Evolutionary conservation across 2,797 vertebrate genomes (phyloP), one percentile per base, ranked within the genome.

Genomic region (Silurus aristotelis): DNA sequence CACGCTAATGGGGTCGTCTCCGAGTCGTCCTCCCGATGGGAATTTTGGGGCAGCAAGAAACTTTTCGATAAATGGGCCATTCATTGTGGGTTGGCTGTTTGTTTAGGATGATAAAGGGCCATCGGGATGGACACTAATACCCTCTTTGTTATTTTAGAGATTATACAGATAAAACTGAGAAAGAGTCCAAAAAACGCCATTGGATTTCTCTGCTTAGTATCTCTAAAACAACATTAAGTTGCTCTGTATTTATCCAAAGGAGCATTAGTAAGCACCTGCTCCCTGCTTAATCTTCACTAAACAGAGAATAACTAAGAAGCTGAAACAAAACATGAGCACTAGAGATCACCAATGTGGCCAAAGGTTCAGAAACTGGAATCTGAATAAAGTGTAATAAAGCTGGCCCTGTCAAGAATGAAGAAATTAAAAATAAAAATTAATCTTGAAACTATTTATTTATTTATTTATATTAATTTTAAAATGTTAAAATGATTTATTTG

Each of bases 31-130:
- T 80, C 87, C 87, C 76, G 52, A 31, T 66, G 86, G 83, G 85
- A 90, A 88, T 86, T 87, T 67, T 56, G 84, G 84, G 87, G 66
- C 72, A 84, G 31, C 0, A 63, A 78, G 89, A 87, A 78, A 89
- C 78, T 89, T 86, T 77, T 82, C 88, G 87, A 91, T 87, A 92
- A 89, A 89, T 75, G 60, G 66, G 82, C 85, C 78, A 90, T 92
- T 89, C 87, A 91, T 81, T 63, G 81, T 86, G 86, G 64, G 82
- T 76, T 63, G 83, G 60, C 55, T 64, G 27, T 68, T 55, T 82
- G 73, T 64, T 60, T 86, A 77, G 73, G 61, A 83, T 85, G 82
- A 86, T 83, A 46, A 86, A 86, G 80, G 82, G 79, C 82, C 85
- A 84, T 81, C 84, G 80, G 82, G 77, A 81, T 87, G 58, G 78